These are phyloP conservation scores for Hyperoplus lanceolatus DNA, from an alignment of 2,797 vertebrate species.

Conservation along the genomic window DNA sequence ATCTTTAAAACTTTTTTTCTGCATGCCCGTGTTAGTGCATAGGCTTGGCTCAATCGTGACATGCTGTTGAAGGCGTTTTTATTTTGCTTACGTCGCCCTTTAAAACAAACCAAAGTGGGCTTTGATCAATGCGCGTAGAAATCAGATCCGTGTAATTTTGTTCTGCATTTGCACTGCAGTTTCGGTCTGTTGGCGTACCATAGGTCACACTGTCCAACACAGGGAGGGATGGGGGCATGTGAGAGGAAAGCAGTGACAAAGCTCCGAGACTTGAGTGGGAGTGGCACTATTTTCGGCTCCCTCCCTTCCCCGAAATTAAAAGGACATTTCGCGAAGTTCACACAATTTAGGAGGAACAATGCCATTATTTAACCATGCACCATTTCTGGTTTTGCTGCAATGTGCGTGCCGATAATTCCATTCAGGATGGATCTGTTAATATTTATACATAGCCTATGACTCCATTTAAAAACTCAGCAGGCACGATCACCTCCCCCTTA, in stretches of 20 bases:
- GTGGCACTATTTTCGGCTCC: conserved; percentile 83
- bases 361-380: conserved; percentile 12
- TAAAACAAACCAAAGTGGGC: conserved; percentile 6
- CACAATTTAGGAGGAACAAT: conserved; percentile 53
- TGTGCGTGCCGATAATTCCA: background rate
- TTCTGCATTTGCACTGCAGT: conserved; percentile 57
- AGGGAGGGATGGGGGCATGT: conserved; percentile 24
- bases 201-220: conserved; percentile 40
- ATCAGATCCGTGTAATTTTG: conserved; percentile 28
- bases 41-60: background rate
- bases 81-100: background rate
- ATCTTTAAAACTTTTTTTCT: conserved; percentile 66
- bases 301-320: conserved; percentile 64
- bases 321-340: conserved; percentile 71
- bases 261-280: conserved; percentile 82
- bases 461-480: conserved; percentile 12
- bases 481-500: conserved; percentile 2
- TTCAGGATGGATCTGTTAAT: conserved; percentile 39
- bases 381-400: background rate
- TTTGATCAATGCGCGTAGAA: background rate
- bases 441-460: conserved; percentile 3
- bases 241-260: conserved; percentile 75
- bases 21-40: conserved; percentile 29
- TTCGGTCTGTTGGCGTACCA: conserved; percentile 22
- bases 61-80: background rate